A percentile compares a stretch with the other conserved stretches of the same genome.
Evolutionary conservation across 2,888 invertebrate species (phyloP).

Genomic region (Zootermopsis nevadensis): DNA sequence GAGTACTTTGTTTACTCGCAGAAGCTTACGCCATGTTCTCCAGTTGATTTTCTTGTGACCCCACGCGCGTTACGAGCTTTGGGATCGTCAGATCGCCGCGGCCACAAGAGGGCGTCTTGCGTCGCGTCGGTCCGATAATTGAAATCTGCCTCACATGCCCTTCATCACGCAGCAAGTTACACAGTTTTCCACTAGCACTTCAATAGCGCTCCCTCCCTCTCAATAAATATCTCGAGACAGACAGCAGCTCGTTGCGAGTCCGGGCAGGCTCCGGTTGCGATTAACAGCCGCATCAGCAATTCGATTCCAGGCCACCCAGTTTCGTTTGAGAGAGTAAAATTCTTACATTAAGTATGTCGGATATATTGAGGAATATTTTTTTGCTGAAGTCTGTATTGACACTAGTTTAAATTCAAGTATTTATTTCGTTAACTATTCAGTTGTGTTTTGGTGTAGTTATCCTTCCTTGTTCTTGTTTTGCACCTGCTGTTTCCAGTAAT

Average conservation of each 20-base stretch:
- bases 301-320: conserved; percentile 24
- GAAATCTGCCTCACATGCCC: conserved; percentile 44
- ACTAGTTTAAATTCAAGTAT: too few relatives aligned
- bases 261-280: conserved; percentile 29
- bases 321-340: conserved; percentile 47
- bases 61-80: neutral
- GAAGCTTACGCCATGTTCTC: too few relatives aligned
- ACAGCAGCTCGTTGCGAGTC: conserved; percentile 43
- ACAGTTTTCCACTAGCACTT: conserved; percentile 48
- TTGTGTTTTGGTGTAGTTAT: too few relatives aligned
- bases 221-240: conserved; percentile 46
- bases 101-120: conserved; percentile 43
- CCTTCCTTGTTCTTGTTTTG: too few relatives aligned
- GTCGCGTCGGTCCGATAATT: conserved; percentile 42
- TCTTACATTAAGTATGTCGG: conserved; percentile 1
- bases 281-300: conserved; percentile 7
- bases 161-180: conserved; percentile 37
- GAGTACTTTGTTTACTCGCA: too few relatives aligned
- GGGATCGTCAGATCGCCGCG: neutral
- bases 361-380: conserved; percentile 8
- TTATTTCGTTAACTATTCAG: too few relatives aligned
- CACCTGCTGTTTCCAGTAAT: too few relatives aligned
- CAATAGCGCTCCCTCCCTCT: conserved; percentile 15
- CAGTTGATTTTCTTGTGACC: too few relatives aligned
- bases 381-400: conserved; percentile 3